Base-by-base conservation (phyloP, 2,797 vertebrate genomes). In the Cygnus olor region DNA sequence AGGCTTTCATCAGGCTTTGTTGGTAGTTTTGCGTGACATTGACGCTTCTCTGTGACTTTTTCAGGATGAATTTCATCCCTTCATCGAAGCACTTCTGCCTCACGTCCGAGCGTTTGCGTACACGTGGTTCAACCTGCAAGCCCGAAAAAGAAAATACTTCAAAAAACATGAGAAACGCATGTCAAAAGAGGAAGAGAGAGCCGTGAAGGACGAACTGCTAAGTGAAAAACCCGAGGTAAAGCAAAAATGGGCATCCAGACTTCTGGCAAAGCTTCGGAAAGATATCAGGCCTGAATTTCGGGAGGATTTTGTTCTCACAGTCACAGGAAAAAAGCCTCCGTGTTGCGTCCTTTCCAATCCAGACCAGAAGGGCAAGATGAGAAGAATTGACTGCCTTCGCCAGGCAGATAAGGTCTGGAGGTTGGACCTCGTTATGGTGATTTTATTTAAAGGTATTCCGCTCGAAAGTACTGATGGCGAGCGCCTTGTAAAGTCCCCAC, bases 51-150 rank as follows among this genome's bases (percentile, higher is more conserved):
- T 95, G 56, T 96, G 78, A 70, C 97, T 96, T 96, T 74, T 95
- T 63, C 94, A 99, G 99, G 99, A 99, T 99, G 99, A 99, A 97
- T 99, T 99, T 98, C 99, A 99, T 99, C 99, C 99, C 96, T 99
- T 99, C 98, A 99, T 99, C 24, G 99, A 99, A 98, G 99, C 99
- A 93, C 99, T 99, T 98, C 98, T 99, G 98, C 99, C 99, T 88
- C 99, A 99, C 77, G 99, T 99, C 97, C 99, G 99, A 97, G 99
- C 99, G 93, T 99, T 99, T 91, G 98, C 99, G 40, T 99, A 99
- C 98, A 99, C 99, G 25, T 99, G 99, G 99, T 99, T 99, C 98
- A 99, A 99, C 98, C 98, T 99, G 97, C 99, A 99, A 98, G 99
- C 99, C 96, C 98, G 99, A 97, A 99, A 99, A 98, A 98, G 99